Evolutionary conservation across 23 tunicate species (phyloP).

Genomic region (Trididemnum miniatum): DNA sequence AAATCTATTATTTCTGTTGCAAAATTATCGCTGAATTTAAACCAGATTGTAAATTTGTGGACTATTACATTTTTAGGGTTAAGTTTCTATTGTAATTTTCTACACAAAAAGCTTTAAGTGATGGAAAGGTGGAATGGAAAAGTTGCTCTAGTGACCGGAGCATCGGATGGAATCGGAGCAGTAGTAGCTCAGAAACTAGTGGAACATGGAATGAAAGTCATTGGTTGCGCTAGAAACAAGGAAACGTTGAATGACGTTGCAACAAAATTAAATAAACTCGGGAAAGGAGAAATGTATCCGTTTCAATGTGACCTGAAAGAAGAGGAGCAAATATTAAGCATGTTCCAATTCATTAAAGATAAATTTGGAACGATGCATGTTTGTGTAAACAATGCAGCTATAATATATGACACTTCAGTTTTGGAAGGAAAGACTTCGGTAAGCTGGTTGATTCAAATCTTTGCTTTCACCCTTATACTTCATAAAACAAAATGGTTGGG

Average conservation of each 20-base stretch:
- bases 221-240: constrained; percentile 37
- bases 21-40: no score
- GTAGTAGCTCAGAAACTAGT: constrained; percentile 40
- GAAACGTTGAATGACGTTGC: constrained; percentile 33
- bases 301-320: constrained; percentile 42
- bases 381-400: constrained; percentile 52
- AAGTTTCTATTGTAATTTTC: no score
- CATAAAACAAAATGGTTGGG: no score
- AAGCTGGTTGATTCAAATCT: no score
- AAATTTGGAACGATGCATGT: constrained; percentile 55
- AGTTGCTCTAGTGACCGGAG: constrained; percentile 66
- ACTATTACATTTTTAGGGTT: no score
- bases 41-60: no score
- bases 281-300: constrained; percentile 38
- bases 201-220: constrained; percentile 55
- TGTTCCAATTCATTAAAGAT: constrained; percentile 44
- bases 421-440: constrained; percentile 41
- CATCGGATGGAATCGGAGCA: constrained; percentile 47
- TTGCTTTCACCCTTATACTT: no score
- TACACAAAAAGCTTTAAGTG: no score
- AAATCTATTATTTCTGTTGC: no score
- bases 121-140: constrained; percentile 50
- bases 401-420: constrained; percentile 27
- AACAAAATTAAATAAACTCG: constrained; percentile 16
- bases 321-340: constrained; percentile 28